These are phyloP conservation scores for Lindbergichthys nudifrons DNA, from an alignment of 2,797 vertebrate genomes.

Conservation along the genomic window DNA sequence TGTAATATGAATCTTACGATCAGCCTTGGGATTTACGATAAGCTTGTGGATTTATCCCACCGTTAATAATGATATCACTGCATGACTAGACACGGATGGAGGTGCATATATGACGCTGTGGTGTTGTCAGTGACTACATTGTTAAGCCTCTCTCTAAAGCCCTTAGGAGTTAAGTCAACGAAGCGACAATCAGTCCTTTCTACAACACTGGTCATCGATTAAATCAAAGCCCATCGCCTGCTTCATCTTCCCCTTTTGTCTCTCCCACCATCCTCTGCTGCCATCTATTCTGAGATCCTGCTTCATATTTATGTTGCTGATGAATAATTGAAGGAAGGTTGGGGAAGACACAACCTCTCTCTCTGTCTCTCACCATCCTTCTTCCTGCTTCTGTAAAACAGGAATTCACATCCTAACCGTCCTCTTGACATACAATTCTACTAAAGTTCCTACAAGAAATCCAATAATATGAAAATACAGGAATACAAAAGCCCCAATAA, in stretches of 20 bases:
- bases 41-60: conserved; percentile 38
- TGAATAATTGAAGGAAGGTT: conserved; percentile 78
- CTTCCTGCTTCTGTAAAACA: conserved; percentile 22
- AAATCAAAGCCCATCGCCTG: conserved; percentile 21
- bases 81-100: conserved; percentile 44
- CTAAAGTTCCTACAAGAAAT: not conserved
- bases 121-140: conserved; percentile 47
- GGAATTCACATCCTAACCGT: conserved; percentile 4
- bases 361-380: conserved; percentile 24
- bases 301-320: conserved; percentile 75
- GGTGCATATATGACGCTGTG: conserved; percentile 57
- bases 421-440: too few relatives aligned
- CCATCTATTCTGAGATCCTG: conserved; percentile 61
- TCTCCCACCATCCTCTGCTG: conserved; percentile 22
- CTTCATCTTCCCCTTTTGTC: not conserved
- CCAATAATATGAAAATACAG: not conserved
- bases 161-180: conserved; percentile 53
- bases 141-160: conserved; percentile 60
- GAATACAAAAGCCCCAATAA: not conserved
- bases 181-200: conserved; percentile 54
- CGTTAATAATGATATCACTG: conserved; percentile 44
- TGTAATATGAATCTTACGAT: conserved; percentile 39
- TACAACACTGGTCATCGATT: conserved; percentile 50
- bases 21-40: conserved; percentile 41
- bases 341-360: conserved; percentile 58